Evolutionary conservation across 2,797 vertebrate species (phyloP).

Genomic region (Gymnoscopelus braueri): DNA sequence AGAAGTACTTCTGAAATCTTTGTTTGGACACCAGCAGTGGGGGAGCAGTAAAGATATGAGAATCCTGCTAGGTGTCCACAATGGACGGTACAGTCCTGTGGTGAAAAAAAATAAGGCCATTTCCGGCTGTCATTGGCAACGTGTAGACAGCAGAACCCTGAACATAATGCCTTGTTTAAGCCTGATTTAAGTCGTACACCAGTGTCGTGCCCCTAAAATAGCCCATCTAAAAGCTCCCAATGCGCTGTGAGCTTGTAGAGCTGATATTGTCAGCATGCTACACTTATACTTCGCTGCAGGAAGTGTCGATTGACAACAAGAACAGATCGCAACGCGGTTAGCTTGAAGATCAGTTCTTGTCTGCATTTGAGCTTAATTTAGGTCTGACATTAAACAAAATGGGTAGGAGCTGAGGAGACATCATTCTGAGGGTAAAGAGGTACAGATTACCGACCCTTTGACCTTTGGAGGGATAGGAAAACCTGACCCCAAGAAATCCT

Average conservation of each 20-base stretch:
- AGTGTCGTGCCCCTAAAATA: not conserved
- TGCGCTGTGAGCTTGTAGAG: no score
- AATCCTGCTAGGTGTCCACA: conserved; percentile 66
- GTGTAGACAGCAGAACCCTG: conserved; percentile 51
- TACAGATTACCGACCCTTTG: conserved; percentile 27
- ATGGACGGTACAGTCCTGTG: conserved; percentile 81
- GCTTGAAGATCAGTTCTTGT: no score
- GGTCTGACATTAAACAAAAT: conserved; percentile 30
- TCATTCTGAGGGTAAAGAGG: not conserved
- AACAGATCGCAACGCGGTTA: no score
- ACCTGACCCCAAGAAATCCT: conserved; percentile 16
- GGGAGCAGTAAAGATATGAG: conserved; percentile 50
- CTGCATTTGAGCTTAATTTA: conserved; percentile 2
- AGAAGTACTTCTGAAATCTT: conserved; percentile 70
- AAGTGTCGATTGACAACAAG: no score
- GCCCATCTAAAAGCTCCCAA: no score
- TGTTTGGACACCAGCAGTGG: conserved; percentile 51
- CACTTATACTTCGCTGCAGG: no score
- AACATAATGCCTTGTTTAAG: no score
- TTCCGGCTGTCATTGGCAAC: conserved; percentile 64
- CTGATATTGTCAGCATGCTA: no score
- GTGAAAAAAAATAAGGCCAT: conserved; percentile 79
- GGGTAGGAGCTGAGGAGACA: not conserved
- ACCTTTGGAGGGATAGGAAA: conserved; percentile 2
- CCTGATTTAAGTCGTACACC: no score